Base-by-base conservation (phyloP, 2,113 vertebrate species). In the Catharus bicknelli region DNA sequence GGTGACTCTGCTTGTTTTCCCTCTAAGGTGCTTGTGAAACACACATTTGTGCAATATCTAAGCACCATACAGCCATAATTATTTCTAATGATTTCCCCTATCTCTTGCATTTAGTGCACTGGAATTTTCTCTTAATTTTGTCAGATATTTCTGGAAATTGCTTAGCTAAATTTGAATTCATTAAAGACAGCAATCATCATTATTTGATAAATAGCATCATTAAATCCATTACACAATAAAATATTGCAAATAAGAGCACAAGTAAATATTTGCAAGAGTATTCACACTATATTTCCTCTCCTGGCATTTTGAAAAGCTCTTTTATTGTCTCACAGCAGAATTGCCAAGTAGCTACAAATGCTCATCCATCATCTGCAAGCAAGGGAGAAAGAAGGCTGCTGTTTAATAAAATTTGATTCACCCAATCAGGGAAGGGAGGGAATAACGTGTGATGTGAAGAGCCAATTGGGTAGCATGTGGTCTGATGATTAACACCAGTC, bases 171-270 rank as follows among this genome's bases (percentile, higher is more conserved):
- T 93, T 74, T 63, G 55, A 91, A 91, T 94, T 85, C 38, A 85
- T 90, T 92, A 86, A 89, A 93, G 72, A 87, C 13, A 62, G 67
- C 67, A 90, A 85, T 94, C 78, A 77, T 83, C 83, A 91, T 91
- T 94, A 94, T 95, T 95, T 92, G 87, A 95, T 92, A 95, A 96
- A 94, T 92, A 92, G 55, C 84, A 77, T 94, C 63, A 85, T 94
- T 95, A 92, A 91, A 95, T 70, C 91, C 63, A 90, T 85, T 90
- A 86, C 75, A 96, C 82, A 94, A 93, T 80, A 88, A 94, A 96
- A 91, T 82, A 91, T 43, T 76, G 75, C 82, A 93, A 92, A 91
- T 76, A 87, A 12, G 29, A 85, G 63, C 63, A 89, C 81, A 80
- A 96, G 93, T 90, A 94, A 96, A 92, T 95, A 96, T 96, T 94